A percentile compares a stretch with the other conserved stretches of the same genome.
Evolutionary conservation across 2,113 vertebrate species (phyloP).

Genomic region (Otocyon megalotis): DNA sequence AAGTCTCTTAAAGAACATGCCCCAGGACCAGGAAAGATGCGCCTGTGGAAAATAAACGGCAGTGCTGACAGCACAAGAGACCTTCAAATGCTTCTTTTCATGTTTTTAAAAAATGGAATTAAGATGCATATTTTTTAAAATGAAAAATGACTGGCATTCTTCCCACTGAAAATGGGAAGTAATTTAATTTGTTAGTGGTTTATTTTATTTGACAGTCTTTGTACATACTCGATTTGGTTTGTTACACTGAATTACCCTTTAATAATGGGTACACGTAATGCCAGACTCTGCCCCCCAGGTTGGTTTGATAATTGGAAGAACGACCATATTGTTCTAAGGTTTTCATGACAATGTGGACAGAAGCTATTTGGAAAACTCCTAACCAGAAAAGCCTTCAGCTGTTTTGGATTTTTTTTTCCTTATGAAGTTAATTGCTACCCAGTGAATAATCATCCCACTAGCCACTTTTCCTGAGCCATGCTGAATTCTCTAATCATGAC

Average conservation of each 20-base stretch:
- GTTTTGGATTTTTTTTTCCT: not conserved
- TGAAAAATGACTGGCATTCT: constrained; percentile 84
- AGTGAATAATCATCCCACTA: not conserved
- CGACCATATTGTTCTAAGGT: constrained; percentile 64
- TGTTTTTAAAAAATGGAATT: constrained; percentile 70
- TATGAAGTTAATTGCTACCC: constrained; percentile 35
- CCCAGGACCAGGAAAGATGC: not conserved
- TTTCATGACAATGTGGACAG: constrained; percentile 65
- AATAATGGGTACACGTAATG: constrained; percentile 80
- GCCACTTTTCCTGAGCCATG: not conserved
- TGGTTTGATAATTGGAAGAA: constrained; percentile 75
- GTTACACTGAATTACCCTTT: constrained; percentile 88
- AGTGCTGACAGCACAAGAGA: not conserved
- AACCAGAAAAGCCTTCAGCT: not conserved
- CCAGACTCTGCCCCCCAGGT: constrained; percentile 79
- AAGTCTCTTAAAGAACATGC: constrained; percentile 50
- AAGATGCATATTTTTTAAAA: constrained; percentile 82
- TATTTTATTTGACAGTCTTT: constrained; percentile 88
- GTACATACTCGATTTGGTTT: constrained; percentile 85
- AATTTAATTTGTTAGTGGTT: constrained; percentile 88
- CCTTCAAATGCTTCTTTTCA: constrained; percentile 11
- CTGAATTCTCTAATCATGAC: constrained; percentile 32
- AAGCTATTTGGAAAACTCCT: constrained; percentile 13
- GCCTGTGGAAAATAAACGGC: not conserved
- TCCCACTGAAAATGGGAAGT: constrained; percentile 82